phyloP scores from a whole-genome alignment of 2,797 vertebrate genomes.

The Falco berigora region DNA sequence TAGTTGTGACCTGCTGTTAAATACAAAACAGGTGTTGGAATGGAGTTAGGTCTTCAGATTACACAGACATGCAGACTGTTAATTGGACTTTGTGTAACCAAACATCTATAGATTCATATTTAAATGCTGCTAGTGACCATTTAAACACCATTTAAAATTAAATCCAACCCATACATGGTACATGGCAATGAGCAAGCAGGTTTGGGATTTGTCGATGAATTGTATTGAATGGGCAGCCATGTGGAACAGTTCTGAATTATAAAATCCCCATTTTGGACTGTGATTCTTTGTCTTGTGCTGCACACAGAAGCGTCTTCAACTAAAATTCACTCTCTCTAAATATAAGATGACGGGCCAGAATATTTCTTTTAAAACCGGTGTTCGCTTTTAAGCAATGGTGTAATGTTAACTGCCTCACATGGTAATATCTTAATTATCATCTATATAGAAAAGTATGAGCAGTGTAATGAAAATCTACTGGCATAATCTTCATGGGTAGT shows the following conservation, averaged over 20 bases:
- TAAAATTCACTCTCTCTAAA: neutral
- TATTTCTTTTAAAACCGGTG: neutral
- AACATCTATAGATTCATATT: neutral
- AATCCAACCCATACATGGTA: neutral
- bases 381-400: neutral
- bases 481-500: neutral
- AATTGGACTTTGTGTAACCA: neutral
- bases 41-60: neutral
- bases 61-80: neutral
- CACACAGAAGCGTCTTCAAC: neutral
- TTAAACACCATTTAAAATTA: slow-evolving; percentile 18
- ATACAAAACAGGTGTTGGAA: neutral
- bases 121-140: neutral
- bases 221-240: neutral
- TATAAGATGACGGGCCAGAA: neutral
- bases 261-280: neutral
- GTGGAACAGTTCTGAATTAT: slow-evolving; percentile 25
- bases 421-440: neutral
- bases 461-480: neutral
- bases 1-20: neutral
- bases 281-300: neutral
- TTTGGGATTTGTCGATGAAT: slow-evolving; percentile 2
- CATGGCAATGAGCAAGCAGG: neutral
- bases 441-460: neutral
- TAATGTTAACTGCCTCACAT: neutral